Evolutionary conservation across 1,140 invertebrate genomes (phyloP), one percentile per base, ranked within the genome.

Genomic region (Tetramorium parvispinum): DNA sequence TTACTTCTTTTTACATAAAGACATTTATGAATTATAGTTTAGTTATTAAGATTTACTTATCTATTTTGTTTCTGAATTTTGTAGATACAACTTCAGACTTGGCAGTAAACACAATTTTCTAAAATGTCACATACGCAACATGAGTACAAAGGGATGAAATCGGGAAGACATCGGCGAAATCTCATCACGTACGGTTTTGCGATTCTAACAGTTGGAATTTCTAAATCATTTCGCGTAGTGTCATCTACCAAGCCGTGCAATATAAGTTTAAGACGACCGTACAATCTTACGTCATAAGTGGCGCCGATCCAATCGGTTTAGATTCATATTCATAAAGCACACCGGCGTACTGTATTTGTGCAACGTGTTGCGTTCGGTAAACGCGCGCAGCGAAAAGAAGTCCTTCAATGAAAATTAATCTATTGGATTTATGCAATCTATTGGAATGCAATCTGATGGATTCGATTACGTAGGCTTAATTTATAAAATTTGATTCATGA

Each of bases 171-270:
- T n/a, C 51, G n/a, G 2, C 4, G 10, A 40, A 90, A 21, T 88
- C 77, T 21, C 5, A 63, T 90, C 89, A 91, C 88, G 88, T 59
- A 32, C 7, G 10, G 68, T 85, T 91, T 91, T 87, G 88, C 83
- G 88, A 91, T 88, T 92, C 85, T 88, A 91, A 89, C 71, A 27
- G 71, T 18, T 18, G 27, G 49, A 87, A 90, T 92, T 91, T 92
- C 87, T 91, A 91, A 88, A 88, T 61, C 51, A 79, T 75, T 73
- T 63, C 75, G 71, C 27, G 40, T 46, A 40, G 70, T 46, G 43
- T 61, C 49, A 32, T 10, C 16, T 89, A 87, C 71, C 83, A 88
- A 88, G 59, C 82, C 57, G 53, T n/a, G 27, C 79, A 49, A 76
- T 68, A 27, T 32, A 16, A 13, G 6, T 66, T 51, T 59, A 66